Base-by-base conservation (phyloP, 1,140 invertebrate genomes). In the Manduca sexta region DNA sequence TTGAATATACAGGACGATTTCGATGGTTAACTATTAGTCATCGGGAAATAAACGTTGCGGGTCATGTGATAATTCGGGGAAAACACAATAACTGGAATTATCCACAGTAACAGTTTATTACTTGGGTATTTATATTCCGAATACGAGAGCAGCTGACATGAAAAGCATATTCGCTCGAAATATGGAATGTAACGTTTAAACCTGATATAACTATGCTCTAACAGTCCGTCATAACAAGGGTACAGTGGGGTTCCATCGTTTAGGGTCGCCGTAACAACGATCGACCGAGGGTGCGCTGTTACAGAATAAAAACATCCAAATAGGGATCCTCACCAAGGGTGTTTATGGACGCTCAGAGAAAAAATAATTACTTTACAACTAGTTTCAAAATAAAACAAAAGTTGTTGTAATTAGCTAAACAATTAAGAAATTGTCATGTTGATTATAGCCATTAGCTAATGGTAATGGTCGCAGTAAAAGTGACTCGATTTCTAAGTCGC, bases 401-500 rank as follows among this genome's bases (percentile, higher is more conserved):
- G 13, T n/a, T 33, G 14, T 29, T 8, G 29, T 35, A 17, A 51
- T 35, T 45, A 34, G 14, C 31, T 15, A 21, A 48, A 41, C 26
- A 11, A 49, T 39, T 52, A 45, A 33, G 37, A 38, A 50, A 59
- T 45, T 44, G 50, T 52, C 45, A 47, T 47, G 45, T 48, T 46
- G 39, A 55, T 58, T 52, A 60, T 56, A 54, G n/a, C n/a, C n/a
- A n/a, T n/a, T n/a, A n/a, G 40, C 18, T 60, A 51, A 63, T 61
- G 47, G 57, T 60, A 71, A 68, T 63, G 54, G 48, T 65, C 64
- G 61, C 50, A 60, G 60, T 79, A 81, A 74, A 73, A 73, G 65
- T 73, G 57, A 69, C 56, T 75, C 70, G 77, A 83, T 83, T 83
- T 83, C 77, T 80, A 83, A 63, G 62, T 75, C 60, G 66, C 79